Base-by-base conservation (phyloP, 1,140 invertebrate species). In the Anastrepha obliqua region DNA sequence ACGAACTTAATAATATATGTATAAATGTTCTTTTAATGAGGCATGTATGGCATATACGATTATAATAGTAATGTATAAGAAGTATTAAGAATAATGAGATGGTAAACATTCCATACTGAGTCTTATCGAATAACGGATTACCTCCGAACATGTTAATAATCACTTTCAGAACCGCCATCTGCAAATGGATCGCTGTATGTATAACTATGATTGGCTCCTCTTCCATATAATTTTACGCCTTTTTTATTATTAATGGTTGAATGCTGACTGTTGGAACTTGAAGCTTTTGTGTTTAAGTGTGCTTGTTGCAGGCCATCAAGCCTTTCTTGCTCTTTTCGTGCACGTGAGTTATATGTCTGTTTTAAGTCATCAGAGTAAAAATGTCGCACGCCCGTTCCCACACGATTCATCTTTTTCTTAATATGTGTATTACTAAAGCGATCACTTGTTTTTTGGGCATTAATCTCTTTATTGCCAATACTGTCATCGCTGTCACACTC, bases 401-500 rank as follows among this genome's bases (percentile, higher is more conserved):
- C 17, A 74, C 5, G n/a, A 47, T 74, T 47, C 7, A 11, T 13
- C 15, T 51, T 44, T 13, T 74, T 47, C 5, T 74, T 42, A 8
- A 8, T 74, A 74, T 47, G 44, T 4, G 13, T 47, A 74, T 74
- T 55, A 9, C 51, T 47, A 74, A 47, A 17, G 3, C 13, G 2
- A 47, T 44, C 67, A 7, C 15, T 44, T n/a, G 39, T 8, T 51
- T 47, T 74, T 44, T 42, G 5, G 15, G 44, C 51, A 9, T 55
- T 55, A 55, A 55, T 74, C 5, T 74, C 67, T n/a, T 74, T 7
- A 51, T 17, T 44, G 0, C 42, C 67, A 17, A 74, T 5, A 17
- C 11, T 67, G 8, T 55, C 47, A 51, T 86, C 62, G 4, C 8
- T 29, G 6, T 64, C 39, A 20, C 86, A 74, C 62, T 88, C 86